Evolutionary conservation across 2,888 invertebrate species (phyloP).

Genomic region (Euspilapteryx auroguttella): DNA sequence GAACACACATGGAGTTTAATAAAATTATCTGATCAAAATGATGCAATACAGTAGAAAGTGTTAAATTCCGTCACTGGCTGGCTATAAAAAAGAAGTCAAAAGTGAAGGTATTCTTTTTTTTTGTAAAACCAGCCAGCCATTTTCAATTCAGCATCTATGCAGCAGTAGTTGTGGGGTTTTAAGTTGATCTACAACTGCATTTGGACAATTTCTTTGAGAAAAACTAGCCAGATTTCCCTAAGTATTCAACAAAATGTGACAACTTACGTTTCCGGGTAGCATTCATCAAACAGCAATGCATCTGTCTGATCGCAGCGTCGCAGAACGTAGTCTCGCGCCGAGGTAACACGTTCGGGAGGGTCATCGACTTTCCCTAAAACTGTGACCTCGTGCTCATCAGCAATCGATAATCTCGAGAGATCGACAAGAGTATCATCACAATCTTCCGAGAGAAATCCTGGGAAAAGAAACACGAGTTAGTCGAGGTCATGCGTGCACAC

Average conservation of each 20-base stretch:
- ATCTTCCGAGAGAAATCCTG: constrained; percentile 57
- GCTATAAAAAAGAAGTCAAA: too few species aligned
- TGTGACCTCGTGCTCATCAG: constrained; percentile 44
- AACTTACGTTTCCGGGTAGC: constrained; percentile 68
- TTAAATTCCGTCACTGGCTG: too few species aligned
- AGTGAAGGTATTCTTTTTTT: too few species aligned
- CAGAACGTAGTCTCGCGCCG: constrained; percentile 56
- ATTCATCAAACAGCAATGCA: constrained; percentile 64
- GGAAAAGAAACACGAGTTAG: constrained; percentile 12
- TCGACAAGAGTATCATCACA: constrained; percentile 61
- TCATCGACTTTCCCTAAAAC: constrained; percentile 44
- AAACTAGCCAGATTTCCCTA: too few species aligned
- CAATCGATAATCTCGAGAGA: constrained; percentile 53
- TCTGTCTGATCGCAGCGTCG: constrained; percentile 69
- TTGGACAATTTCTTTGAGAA: too few species aligned
- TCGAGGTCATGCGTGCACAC: too few species aligned
- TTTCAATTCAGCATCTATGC: too few species aligned
- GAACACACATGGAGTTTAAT: background rate
- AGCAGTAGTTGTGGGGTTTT: too few species aligned
- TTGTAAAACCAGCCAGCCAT: too few species aligned
- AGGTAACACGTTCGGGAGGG: constrained; percentile 26
- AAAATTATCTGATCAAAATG: too few species aligned
- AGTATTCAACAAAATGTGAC: too few species aligned
- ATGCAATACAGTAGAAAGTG: constrained; percentile 6
- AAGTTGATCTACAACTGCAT: too few species aligned